A percentile compares a stretch with the other conserved stretches of the same genome.
Conservation (phyloP, 2,113 vertebrate species). For the Crocuta crocuta region DNA sequence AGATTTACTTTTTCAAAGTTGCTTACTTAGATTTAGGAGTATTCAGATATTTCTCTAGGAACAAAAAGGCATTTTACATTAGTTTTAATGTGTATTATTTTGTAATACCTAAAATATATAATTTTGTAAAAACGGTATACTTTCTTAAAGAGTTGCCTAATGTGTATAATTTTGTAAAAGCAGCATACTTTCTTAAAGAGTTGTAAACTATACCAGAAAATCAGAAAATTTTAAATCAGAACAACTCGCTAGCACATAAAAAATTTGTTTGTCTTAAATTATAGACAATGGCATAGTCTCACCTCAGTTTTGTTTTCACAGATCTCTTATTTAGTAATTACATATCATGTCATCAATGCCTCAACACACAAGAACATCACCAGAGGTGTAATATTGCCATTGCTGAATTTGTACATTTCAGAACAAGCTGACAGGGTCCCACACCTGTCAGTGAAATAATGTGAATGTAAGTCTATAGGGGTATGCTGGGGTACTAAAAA, state of each 20-base stretch:
- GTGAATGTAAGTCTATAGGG: not conserved
- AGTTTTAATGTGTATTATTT: no score
- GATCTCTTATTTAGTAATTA: constrained; percentile 45
- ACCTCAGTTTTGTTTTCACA: not conserved
- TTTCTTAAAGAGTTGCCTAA: not conserved
- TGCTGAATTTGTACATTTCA: not conserved
- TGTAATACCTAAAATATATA: no score
- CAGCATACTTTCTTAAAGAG: not conserved
- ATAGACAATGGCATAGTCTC: not conserved
- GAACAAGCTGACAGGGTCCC: not conserved
- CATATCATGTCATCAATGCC: not conserved
- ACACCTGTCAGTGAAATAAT: constrained; percentile 30
- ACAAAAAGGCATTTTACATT: constrained; percentile 21
- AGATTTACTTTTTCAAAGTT: constrained; percentile 36
- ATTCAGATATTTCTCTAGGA: constrained; percentile 9
- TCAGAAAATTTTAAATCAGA: constrained; percentile 36
- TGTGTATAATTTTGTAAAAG: constrained; percentile 44
- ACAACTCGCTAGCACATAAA: not conserved
- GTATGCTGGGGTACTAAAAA: constrained; percentile 3
- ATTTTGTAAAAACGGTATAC: no score
- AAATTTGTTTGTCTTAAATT: constrained; percentile 29
- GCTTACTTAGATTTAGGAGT: not conserved
- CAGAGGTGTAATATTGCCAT: not conserved
- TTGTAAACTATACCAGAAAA: constrained; percentile 16
- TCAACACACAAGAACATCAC: not conserved